Percentiles rank a stretch among this genome's conserved stretches.
Evolutionary conservation across 2,113 vertebrate genomes (phyloP).

Genomic region (Hippoglossus stenolepis): DNA sequence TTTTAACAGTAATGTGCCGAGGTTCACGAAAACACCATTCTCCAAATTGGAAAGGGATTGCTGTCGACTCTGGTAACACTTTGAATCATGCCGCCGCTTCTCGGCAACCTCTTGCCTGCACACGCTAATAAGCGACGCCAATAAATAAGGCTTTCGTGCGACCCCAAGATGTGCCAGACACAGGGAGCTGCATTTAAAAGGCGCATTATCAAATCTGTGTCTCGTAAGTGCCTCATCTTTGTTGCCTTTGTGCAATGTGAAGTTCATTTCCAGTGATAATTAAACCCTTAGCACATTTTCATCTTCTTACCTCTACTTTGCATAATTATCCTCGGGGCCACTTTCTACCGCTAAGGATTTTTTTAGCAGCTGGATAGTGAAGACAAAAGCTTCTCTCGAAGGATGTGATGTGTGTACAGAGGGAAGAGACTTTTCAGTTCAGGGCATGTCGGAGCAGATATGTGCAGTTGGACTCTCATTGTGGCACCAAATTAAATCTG

Average conservation of each 20-base stretch:
- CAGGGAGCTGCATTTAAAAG: constrained; percentile 42
- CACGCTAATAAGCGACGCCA: constrained; percentile 35
- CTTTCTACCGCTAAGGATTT: constrained; percentile 37
- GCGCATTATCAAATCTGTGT: constrained; percentile 56
- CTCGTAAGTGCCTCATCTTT: constrained; percentile 42
- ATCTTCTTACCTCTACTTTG: constrained; percentile 61
- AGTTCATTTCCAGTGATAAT: constrained; percentile 65
- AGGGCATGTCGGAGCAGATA: constrained; percentile 11
- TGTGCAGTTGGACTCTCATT: constrained; percentile 8
- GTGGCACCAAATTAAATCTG: constrained; percentile 10
- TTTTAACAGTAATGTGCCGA: constrained; percentile 24
- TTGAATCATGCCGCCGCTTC: constrained; percentile 14
- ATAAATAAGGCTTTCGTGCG: constrained; percentile 40
- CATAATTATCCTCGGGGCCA: constrained; percentile 63
- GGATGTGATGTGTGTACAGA: constrained; percentile 23
- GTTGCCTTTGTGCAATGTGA: constrained; percentile 39
- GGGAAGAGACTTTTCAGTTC: constrained; percentile 13
- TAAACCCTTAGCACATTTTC: constrained; percentile 67
- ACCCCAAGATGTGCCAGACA: constrained; percentile 37
- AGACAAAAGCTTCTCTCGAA: constrained; percentile 39
- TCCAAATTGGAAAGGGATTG: constrained; percentile 20
- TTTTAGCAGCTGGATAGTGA: constrained; percentile 45
- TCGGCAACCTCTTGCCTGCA: constrained; percentile 1
- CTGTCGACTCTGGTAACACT: constrained; percentile 17
- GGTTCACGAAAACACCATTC: constrained; percentile 18